A percentile compares a stretch with the other conserved stretches of the same genome.
Conservation (phyloP, 1,140 invertebrate species). For the Caligus rogercresseyi region DNA sequence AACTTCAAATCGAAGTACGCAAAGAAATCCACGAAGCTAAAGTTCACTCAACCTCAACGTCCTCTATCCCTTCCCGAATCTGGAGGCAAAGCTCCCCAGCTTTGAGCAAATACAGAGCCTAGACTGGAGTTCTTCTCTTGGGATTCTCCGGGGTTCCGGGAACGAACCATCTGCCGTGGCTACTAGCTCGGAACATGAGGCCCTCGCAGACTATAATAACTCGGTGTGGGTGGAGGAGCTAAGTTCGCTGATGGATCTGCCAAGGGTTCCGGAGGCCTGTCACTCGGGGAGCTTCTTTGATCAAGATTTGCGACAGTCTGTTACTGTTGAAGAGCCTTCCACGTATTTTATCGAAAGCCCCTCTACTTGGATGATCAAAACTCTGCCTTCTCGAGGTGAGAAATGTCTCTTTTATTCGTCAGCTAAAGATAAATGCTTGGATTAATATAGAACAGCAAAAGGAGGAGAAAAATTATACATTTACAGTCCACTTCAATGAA, state of each 20-base stretch:
- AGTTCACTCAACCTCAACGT: too few species aligned
- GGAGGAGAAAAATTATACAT: too few species aligned
- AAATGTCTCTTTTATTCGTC: neutral
- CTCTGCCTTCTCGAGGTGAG: neutral
- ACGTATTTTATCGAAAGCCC: neutral
- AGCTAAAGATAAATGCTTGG: neutral
- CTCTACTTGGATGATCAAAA: neutral
- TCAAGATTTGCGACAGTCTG: neutral
- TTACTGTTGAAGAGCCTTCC: neutral
- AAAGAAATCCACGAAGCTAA: neutral
- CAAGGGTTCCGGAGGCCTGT: neutral
- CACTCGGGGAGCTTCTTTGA: neutral
- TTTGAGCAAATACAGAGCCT: neutral
- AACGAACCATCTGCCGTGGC: neutral
- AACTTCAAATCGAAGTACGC: conserved; percentile 9
- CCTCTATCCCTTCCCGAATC: neutral
- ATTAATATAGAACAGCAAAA: too few species aligned
- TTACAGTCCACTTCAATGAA: too few species aligned
- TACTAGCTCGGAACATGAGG: neutral
- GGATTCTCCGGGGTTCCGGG: neutral
- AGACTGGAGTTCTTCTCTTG: neutral
- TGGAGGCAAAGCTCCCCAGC: neutral
- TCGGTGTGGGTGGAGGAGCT: neutral
- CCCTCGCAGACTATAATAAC: neutral
- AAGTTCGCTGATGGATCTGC: neutral